A percentile compares a stretch with the other conserved stretches of the same genome.
These are phyloP conservation scores for Xestia xanthographa DNA, from an alignment of 2,888 invertebrate genomes.

Conservation along the genomic window DNA sequence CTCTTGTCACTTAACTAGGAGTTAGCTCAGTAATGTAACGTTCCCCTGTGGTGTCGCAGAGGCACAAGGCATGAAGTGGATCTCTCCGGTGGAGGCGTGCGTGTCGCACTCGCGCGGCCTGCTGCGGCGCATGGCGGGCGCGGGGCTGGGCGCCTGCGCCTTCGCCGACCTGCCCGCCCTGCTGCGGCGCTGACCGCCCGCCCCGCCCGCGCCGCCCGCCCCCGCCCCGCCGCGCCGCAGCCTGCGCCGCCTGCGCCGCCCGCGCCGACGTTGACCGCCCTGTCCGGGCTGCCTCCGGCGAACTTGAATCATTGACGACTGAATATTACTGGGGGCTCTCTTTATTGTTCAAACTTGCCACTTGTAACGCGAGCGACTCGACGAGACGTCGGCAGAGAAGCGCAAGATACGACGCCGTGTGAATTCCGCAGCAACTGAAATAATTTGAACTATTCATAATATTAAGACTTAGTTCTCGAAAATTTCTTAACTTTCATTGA, in stretches of 20 bases:
- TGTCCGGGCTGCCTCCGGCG: too few species aligned
- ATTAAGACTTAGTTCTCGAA: not conserved
- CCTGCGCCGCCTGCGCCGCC: constrained; percentile 4
- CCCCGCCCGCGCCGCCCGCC: constrained; percentile 21
- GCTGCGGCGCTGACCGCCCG: constrained; percentile 92
- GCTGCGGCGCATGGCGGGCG: constrained; percentile 96
- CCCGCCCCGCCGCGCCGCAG: constrained; percentile 2
- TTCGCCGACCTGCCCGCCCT: constrained; percentile 97
- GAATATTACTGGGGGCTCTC: not conserved
- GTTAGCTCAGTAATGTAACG: not conserved
- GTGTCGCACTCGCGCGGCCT: constrained; percentile 97
- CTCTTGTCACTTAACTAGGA: not conserved
- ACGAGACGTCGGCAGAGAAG: not conserved
- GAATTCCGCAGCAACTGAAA: not conserved
- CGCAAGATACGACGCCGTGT: not conserved
- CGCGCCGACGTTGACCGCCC: not conserved
- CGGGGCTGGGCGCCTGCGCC: constrained; percentile 98
- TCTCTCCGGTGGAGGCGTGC: constrained; percentile 98
- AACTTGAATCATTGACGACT: too few species aligned
- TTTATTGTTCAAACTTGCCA: not conserved
- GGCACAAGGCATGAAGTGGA: constrained; percentile 96
- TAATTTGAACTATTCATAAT: not conserved
- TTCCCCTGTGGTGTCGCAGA: too few species aligned
- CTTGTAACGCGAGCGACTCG: fast-evolving
- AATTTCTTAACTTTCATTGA: not conserved